A percentile compares a stretch with the other conserved stretches of the same genome.
Conservation (phyloP, 2,113 vertebrate genomes). For the Neolamprologus caudopunctatus region DNA sequence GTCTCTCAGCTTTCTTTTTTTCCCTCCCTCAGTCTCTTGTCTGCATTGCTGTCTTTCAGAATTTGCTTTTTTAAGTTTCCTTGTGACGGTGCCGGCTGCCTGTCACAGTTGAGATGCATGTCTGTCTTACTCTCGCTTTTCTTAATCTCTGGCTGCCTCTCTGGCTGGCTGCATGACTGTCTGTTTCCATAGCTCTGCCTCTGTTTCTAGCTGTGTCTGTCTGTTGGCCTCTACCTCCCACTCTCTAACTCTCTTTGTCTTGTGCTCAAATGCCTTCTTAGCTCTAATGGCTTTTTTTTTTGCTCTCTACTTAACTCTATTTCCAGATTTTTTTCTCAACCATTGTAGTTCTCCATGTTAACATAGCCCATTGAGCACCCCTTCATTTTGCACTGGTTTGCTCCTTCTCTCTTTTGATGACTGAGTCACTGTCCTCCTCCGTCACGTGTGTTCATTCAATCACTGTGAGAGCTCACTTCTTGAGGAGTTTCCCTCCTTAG, state of each 20-base stretch:
- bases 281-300: neutral
- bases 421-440: neutral
- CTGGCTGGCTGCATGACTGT: neutral
- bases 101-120: conserved; percentile 18
- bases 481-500: conserved; percentile 22
- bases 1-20: neutral
- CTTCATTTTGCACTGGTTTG: neutral
- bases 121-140: conserved; percentile 24
- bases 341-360: neutral
- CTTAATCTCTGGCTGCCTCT: conserved; percentile 15
- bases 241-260: neutral
- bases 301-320: neutral
- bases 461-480: conserved; percentile 40
- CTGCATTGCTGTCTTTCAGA: conserved; percentile 13
- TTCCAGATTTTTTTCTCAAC: neutral
- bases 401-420: neutral
- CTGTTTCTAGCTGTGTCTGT: neutral
- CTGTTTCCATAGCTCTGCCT: conserved; percentile 8
- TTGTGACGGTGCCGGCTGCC: neutral
- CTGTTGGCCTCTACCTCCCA: neutral
- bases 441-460: conserved; percentile 34
- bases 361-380: neutral
- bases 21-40: neutral
- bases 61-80: conserved; percentile 24
- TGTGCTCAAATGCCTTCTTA: neutral